Evolutionary conservation across 2,888 invertebrate species (phyloP), one percentile per base, ranked within the genome.

Genomic region (Nasonovia ribisnigri): DNA sequence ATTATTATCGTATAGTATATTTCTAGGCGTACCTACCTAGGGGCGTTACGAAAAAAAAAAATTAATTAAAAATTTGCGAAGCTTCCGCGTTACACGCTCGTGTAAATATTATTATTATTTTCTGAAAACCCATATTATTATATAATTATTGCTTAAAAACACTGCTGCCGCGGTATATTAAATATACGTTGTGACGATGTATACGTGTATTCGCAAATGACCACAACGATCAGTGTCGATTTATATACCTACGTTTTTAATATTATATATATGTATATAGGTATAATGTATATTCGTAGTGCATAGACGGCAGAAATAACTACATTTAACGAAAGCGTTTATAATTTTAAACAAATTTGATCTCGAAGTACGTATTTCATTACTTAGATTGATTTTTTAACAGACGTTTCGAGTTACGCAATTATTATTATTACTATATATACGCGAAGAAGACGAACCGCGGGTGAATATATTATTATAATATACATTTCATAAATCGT

Each of bases 391-490:
- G 67, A 67, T 67, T 67, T 67, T 67, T 67, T 46, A 67, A 67
- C n/a, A 67, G 36, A 67, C 20, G n/a, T 36, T 67, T 67, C 36
- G 29, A 11, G 13, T 13, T n/a, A 67, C n/a, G n/a, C 16, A 67
- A n/a, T 60, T 29, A 67, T n/a, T 16, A 67, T 67, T 67, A 36
- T 54, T 24, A 24, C 5, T 54, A 24, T 24, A 54, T 8, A 24
- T 54, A 54, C 67, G 54, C 20, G 6, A 51, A 20, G n/a, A 67
- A 36, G 67, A 67, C n/a, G 67, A 67, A 67, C 67, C n/a, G 67
- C 46, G 46, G 67, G 67, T 43, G 84, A 84, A 43, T 84, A 84
- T 84, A 84, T 43, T 84, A 84, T 77, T 77, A 77, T 77, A 11
- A 84, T 36, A 84, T 67, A 67, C 60, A 16, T 67, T 67, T 36